Evolutionary conservation across 1,140 invertebrate genomes (phyloP), one percentile per base, ranked within the genome.

Genomic region (Hydropsyche tenuis): DNA sequence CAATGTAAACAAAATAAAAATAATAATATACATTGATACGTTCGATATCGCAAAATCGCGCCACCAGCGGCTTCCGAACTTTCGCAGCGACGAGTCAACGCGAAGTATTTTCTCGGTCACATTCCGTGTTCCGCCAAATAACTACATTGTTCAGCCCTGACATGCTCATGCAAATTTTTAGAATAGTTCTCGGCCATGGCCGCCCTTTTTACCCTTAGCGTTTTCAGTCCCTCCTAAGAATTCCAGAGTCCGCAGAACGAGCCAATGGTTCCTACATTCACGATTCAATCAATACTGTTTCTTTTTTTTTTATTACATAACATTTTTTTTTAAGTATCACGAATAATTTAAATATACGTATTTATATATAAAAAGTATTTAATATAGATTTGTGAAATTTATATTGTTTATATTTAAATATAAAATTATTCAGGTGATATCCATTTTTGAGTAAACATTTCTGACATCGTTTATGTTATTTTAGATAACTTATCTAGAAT

Each of bases 91-190:
- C 37, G 37, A 27, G 46, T 45, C 20, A 42, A 37, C 27, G 64
- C 27, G 12, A 69, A 69, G 66, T 69, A 43, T 18, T 37, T 37
- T 18, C 66, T 37, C 27, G 66, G 43, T 30, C 66, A 48, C 66
- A 42, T 69, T 66, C 37, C 66, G 66, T 69, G 66, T 69, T 69
- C 48, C n/a, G 37, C 66, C 46, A 42, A 69, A 69, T 69, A 69
- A 69, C 66, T 69, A 69, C 66, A 69, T 69, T 69, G 66, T 69
- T 69, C 66, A 45, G 66, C 46, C 37, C 66, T 69, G 66, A 69
- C 66, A 51, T 69, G 66, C 66, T 42, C 66, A 69, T 69, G 66
- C 66, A 69, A 69, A 69, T 69, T 69, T 69, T 69, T 30, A 53
- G 66, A 69, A 69, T 69, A 69, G 27, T 69, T 69, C 37, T 66